Conservation (phyloP, 2,888 invertebrate genomes). For the Cylloceria caligata region DNA sequence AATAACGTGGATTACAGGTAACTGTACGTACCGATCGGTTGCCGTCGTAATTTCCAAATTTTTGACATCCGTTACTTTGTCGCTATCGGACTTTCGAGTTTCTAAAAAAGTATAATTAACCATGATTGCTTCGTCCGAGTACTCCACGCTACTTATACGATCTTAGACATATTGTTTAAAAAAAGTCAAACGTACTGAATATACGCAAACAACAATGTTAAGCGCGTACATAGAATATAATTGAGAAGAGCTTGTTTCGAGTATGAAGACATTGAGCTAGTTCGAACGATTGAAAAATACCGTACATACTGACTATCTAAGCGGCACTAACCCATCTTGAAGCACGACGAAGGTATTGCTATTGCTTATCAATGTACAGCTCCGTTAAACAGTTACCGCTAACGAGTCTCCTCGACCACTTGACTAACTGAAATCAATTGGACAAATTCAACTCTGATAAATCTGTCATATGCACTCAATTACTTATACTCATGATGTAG, state of each 20-base stretch:
- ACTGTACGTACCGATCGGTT: constrained; percentile 25
- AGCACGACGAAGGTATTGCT: not conserved
- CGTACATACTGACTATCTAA: not conserved
- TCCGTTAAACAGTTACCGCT: not conserved
- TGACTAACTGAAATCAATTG: not conserved
- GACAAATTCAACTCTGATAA: not conserved
- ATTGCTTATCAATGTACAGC: not conserved
- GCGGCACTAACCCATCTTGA: not conserved
- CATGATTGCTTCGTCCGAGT: not conserved
- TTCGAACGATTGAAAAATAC: not conserved
- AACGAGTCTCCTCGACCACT: not conserved
- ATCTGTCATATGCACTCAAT: not conserved
- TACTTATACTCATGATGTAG: too few species aligned
- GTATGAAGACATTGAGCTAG: not conserved
- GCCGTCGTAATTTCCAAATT: not conserved
- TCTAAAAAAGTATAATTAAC: constrained; percentile 10
- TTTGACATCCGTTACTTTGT: not conserved
- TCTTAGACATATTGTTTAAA: too few species aligned
- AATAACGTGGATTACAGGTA: not conserved
- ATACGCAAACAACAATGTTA: too few species aligned
- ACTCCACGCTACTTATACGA: too few species aligned
- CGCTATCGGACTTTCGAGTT: not conserved
- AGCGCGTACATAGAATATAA: too few species aligned
- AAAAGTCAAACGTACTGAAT: too few species aligned
- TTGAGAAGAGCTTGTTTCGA: too few species aligned